Base-by-base conservation (phyloP, 2,113 vertebrate genomes). In the Forbesichthys papilliferus region DNA sequence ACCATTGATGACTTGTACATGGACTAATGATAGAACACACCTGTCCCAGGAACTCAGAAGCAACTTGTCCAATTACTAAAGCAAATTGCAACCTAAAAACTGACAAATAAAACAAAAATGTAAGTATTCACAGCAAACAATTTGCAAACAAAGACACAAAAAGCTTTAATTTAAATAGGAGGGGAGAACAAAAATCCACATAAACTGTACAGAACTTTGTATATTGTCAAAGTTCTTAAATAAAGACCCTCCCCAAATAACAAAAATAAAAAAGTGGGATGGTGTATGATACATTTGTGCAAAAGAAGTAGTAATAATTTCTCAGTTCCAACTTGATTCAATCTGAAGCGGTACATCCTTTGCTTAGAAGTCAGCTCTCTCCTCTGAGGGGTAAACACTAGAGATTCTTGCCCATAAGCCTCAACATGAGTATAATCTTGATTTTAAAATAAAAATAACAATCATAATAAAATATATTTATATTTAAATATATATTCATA, bases 141-240 rank as follows among this genome's bases (percentile, higher is more conserved):
- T 84, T 85, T 85, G 88, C 86, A 91, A 92, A 92, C 84, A 72
- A 91, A 87, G 89, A 92, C 90, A 88, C 87, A 90, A 88, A 92
- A 92, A 86, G 79, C 90, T 92, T 93, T 93, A 92, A 93, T 93
- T 93, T 93, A 93, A 93, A 93, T 88, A 92, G 81, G 64, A 86
- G 83, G 66, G 1, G 48, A 46, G 68, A 79, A 78, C 77, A 66
- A 68, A 74, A 77, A 84, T 82, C 66, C 59, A 91, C 70, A 91
- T 82, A 90, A 91, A 91, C 89, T 93, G 91, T 92, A 93, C 92
- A 93, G 78, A 90, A 90, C 89, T 91, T 92, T 88, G 49, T 90
- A 91, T 90, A 90, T 84, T 33, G 82, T 91, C 87, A 83, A 87
- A 89, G 84, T 82, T 89, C 78, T 91, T 93, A 93, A 93, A 92